Evolutionary conservation across 2,113 vertebrate genomes (phyloP).

Genomic region (Paratilapia polleni): DNA sequence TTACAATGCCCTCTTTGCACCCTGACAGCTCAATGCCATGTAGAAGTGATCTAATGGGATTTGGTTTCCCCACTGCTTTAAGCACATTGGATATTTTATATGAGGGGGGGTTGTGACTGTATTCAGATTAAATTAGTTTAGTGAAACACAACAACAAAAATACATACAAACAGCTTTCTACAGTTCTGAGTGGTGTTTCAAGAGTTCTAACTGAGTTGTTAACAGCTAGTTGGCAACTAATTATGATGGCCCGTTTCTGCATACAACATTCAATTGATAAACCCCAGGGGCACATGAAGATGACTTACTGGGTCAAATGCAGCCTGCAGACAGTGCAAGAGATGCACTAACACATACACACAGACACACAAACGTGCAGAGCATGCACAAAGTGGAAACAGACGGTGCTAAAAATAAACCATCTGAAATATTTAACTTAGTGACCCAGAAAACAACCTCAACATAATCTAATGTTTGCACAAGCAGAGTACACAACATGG

Average conservation of each 20-base stretch:
- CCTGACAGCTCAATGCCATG: constrained; percentile 57
- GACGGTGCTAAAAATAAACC: constrained; percentile 82
- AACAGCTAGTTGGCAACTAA: constrained; percentile 28
- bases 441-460: constrained; percentile 83
- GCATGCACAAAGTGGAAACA: constrained; percentile 77
- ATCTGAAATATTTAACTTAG: constrained; percentile 85
- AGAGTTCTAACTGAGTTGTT: neutral
- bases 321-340: constrained; percentile 70
- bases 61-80: constrained; percentile 8
- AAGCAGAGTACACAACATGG: constrained; percentile 52
- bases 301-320: constrained; percentile 83
- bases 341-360: constrained; percentile 5
- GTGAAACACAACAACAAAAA: neutral
- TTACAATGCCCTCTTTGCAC: constrained; percentile 55
- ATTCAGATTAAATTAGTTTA: neutral
- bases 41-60: constrained; percentile 70
- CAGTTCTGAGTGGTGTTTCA: neutral
- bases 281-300: constrained; percentile 62
- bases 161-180: neutral
- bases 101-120: neutral
- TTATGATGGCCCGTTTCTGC: constrained; percentile 51
- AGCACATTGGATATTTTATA: constrained; percentile 1
- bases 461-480: constrained; percentile 76
- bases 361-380: constrained; percentile 18
- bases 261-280: constrained; percentile 60